Conservation (phyloP, 2,797 vertebrate genomes). For the Helicolenus hilgendorfi region DNA sequence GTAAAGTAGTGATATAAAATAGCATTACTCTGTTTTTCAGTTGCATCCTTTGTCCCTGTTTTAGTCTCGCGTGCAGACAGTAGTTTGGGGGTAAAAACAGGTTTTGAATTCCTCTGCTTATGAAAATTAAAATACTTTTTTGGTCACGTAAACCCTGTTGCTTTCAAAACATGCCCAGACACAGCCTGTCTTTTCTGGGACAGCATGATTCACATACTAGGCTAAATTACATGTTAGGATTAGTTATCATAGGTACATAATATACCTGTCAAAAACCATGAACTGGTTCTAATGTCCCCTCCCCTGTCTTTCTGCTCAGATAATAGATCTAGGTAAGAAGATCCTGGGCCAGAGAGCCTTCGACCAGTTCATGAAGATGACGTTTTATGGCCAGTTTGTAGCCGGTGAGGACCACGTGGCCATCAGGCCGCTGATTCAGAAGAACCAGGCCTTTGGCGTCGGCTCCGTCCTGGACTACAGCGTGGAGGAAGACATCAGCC, state of each 20-base stretch:
- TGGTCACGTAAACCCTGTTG: not conserved
- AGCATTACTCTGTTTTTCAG: not conserved
- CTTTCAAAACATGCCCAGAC: not conserved
- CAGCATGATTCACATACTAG: not conserved
- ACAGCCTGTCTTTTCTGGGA: not conserved
- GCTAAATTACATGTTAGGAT: not conserved
- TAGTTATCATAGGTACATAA: not conserved
- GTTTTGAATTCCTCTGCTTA: not conserved
- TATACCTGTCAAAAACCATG: not conserved
- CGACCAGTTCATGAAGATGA: conserved; percentile 94
- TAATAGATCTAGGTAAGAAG: conserved; percentile 89
- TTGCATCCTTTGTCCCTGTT: not conserved
- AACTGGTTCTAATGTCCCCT: not conserved
- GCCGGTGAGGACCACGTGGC: conserved; percentile 94
- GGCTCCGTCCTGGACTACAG: conserved; percentile 95
- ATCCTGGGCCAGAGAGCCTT: conserved; percentile 92
- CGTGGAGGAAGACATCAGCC: conserved; percentile 93
- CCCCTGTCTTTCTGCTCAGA: conserved; percentile 75
- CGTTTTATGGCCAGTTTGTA: conserved; percentile 97
- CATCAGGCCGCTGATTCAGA: conserved; percentile 92
- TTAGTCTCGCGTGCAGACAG: not conserved
- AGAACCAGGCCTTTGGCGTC: conserved; percentile 92
- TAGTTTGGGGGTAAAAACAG: not conserved
- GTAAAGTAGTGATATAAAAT: not conserved
- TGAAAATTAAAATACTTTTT: not conserved